Evolutionary conservation across 2,888 invertebrate genomes (phyloP).

Genomic region (Ectobius pallidus): DNA sequence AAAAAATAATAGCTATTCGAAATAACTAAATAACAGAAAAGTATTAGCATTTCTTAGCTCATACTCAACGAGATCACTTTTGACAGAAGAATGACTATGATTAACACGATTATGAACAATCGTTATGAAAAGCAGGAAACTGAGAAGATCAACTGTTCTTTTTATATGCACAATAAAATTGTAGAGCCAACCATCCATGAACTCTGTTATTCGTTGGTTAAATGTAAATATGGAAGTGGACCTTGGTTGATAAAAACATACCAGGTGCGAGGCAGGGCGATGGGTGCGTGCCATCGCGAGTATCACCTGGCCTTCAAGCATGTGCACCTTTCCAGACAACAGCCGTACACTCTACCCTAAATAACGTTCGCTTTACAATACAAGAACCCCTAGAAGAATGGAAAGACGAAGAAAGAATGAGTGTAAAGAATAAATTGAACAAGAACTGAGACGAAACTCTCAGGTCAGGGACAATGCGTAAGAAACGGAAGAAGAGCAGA

Average conservation of each 20-base stretch:
- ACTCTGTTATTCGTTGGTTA: no score
- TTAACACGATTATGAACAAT: no score
- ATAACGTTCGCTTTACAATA: slow-evolving; percentile 6
- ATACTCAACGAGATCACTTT: no score
- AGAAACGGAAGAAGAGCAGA: slow-evolving; percentile 13
- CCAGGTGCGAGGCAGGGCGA: neutral
- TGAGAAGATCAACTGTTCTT: no score
- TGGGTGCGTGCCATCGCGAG: neutral
- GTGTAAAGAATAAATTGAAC: slow-evolving; percentile 20
- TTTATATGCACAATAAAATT: no score
- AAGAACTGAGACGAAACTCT: slow-evolving; percentile 8
- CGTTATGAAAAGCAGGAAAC: no score
- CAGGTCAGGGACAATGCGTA: neutral
- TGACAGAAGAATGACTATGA: no score
- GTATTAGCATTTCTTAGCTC: no score
- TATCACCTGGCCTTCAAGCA: slow-evolving; percentile 10
- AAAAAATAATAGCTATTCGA: no score
- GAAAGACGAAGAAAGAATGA: neutral
- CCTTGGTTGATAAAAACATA: neutral
- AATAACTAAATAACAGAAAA: no score
- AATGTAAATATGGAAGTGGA: neutral
- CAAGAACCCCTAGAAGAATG: neutral
- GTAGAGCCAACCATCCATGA: no score
- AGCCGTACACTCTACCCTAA: neutral
- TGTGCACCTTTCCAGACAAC: neutral